phyloP scores from a whole-genome alignment of 2,113 vertebrate species.

The Ascaphus truei region DNA sequence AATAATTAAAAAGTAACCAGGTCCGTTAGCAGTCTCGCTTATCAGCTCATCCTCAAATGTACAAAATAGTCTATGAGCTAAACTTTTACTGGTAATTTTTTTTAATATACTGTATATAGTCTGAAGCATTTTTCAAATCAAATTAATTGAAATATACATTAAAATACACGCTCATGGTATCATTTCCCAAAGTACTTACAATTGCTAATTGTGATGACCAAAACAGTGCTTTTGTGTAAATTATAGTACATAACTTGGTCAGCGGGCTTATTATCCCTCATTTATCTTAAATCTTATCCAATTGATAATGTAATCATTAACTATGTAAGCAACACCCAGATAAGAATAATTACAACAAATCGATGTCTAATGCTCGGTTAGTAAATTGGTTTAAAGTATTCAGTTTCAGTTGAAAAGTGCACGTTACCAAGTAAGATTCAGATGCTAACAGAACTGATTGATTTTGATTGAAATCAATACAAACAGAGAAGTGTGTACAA shows the following conservation, averaged over 20 bases:
- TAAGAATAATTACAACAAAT: not conserved
- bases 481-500: not conserved
- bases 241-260: not conserved
- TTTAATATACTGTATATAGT: too few species aligned
- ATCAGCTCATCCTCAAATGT: too few species aligned
- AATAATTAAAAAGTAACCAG: too few species aligned
- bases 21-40: too few species aligned
- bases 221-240: not conserved
- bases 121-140: too few species aligned
- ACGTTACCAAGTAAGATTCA: not conserved
- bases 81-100: too few species aligned
- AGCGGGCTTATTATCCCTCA: not conserved
- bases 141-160: too few species aligned
- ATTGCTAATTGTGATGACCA: not conserved
- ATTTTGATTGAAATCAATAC: not conserved
- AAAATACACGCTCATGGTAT: too few species aligned
- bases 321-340: not conserved
- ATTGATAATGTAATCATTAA: not conserved
- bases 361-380: not conserved
- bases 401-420: not conserved
- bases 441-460: not conserved
- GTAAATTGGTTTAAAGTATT: not conserved
- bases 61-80: too few species aligned
- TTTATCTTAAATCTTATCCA: not conserved
- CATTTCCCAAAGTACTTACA: not conserved